These are phyloP conservation scores for Ameiurus melas DNA, from an alignment of 2,113 vertebrate genomes.

Conservation along the genomic window DNA sequence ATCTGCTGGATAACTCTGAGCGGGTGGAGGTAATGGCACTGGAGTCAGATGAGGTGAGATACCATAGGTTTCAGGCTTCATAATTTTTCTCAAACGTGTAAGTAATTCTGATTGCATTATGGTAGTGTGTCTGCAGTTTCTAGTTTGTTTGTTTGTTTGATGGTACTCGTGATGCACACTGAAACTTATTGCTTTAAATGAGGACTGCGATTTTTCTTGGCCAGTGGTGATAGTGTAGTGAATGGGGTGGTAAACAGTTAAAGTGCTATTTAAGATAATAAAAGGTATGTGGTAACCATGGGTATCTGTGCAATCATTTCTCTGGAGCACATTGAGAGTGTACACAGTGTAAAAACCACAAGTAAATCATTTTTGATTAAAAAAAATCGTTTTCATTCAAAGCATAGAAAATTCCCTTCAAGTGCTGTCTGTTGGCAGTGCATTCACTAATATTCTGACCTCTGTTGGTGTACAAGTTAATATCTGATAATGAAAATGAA, in stretches of 20 bases:
- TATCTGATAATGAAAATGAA: neutral
- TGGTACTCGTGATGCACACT: neutral
- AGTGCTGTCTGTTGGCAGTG: neutral
- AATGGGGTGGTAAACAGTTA: neutral
- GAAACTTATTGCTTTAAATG: neutral
- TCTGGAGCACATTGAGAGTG: no score
- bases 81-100: neutral
- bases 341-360: neutral
- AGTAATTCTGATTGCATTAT: neutral
- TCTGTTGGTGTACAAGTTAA: neutral
- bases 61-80: neutral
- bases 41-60: slow-evolving; percentile 77
- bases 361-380: no score
- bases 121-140: neutral
- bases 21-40: slow-evolving; percentile 75
- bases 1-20: slow-evolving; percentile 73
- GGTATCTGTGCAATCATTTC: neutral
- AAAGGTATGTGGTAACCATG: neutral
- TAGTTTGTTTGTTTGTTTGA: neutral
- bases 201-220: neutral
- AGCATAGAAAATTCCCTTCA: neutral
- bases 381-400: no score
- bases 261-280: neutral
- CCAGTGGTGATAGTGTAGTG: neutral
- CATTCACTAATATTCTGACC: neutral